Evolutionary conservation across 2,888 invertebrate genomes (phyloP).

Genomic region (Ommatoiulus sabulosus): DNA sequence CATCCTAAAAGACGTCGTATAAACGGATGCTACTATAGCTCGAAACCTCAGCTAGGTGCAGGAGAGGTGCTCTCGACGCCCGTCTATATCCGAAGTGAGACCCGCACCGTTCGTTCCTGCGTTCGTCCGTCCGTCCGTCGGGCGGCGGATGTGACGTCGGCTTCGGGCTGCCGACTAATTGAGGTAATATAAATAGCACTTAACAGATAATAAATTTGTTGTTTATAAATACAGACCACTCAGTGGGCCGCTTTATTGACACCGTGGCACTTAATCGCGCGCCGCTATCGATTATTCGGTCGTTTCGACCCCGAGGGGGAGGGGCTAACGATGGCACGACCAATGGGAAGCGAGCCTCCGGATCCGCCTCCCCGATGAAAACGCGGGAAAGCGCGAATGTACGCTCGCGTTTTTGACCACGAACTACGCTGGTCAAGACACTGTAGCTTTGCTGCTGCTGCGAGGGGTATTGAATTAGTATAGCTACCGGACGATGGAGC

Average conservation of each 20-base stretch:
- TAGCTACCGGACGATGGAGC: too few relatives aligned
- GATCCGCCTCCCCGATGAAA: neutral
- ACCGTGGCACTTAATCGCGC: slow-evolving; percentile 59
- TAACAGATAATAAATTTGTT: slow-evolving; percentile 61
- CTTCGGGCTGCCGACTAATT: slow-evolving; percentile 58
- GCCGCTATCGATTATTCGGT: slow-evolving; percentile 55
- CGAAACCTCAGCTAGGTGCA: too few relatives aligned
- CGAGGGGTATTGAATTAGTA: neutral
- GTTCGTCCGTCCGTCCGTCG: neutral
- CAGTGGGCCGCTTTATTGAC: slow-evolving; percentile 59
- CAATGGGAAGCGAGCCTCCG: neutral
- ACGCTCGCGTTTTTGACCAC: too few relatives aligned
- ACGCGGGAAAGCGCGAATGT: neutral
- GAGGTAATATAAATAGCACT: slow-evolving; percentile 60
- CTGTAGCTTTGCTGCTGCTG: neutral
- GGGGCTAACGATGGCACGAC: neutral
- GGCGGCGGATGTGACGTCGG: slow-evolving; percentile 59
- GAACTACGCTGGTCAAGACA: neutral
- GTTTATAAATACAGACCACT: slow-evolving; percentile 60
- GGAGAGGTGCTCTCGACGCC: too few relatives aligned
- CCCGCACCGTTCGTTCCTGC: neutral
- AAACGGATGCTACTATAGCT: too few relatives aligned
- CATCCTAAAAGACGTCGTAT: too few relatives aligned
- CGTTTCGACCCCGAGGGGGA: slow-evolving; percentile 18
- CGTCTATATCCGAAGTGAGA: too few relatives aligned